phyloP scores from a whole-genome alignment of 2,113 vertebrate genomes.

The Craseonycteris thonglongyai region DNA sequence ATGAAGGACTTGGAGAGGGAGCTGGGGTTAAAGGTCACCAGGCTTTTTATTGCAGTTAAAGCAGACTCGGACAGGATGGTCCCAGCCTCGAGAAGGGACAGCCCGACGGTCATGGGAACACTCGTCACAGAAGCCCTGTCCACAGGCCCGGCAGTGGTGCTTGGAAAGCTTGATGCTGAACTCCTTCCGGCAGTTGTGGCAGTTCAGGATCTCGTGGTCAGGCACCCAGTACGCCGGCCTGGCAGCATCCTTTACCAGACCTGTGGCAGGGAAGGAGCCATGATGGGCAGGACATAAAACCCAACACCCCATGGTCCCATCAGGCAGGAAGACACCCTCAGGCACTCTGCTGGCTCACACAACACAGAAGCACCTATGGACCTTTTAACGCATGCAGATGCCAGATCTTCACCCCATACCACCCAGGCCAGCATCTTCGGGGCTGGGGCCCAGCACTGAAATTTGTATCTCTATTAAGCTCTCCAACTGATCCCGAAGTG shows the following conservation, averaged over 20 bases:
- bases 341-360: background rate
- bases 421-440: background rate
- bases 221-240: conserved; percentile 98
- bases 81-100: conserved; percentile 96
- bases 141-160: conserved; percentile 97
- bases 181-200: conserved; percentile 91
- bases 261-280: conserved; percentile 69
- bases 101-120: conserved; percentile 92
- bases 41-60: conserved; percentile 94
- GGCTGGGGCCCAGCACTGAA: background rate
- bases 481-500: background rate
- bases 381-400: background rate
- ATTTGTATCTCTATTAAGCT: rapidly evolving
- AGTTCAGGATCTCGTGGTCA: conserved; percentile 94
- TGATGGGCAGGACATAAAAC: background rate
- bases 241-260: conserved; percentile 95
- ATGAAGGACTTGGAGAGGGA: conserved; percentile 74
- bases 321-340: background rate
- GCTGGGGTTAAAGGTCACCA: conserved; percentile 91
- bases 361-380: too few species aligned
- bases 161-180: conserved; percentile 95
- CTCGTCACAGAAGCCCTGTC: conserved; percentile 95
- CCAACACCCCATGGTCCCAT: rapidly evolving
- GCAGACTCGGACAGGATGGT: conserved; percentile 97
- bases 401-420: background rate